These are phyloP conservation scores for Portunus trituberculatus DNA, from an alignment of 1,140 invertebrate species.

Conservation along the genomic window DNA sequence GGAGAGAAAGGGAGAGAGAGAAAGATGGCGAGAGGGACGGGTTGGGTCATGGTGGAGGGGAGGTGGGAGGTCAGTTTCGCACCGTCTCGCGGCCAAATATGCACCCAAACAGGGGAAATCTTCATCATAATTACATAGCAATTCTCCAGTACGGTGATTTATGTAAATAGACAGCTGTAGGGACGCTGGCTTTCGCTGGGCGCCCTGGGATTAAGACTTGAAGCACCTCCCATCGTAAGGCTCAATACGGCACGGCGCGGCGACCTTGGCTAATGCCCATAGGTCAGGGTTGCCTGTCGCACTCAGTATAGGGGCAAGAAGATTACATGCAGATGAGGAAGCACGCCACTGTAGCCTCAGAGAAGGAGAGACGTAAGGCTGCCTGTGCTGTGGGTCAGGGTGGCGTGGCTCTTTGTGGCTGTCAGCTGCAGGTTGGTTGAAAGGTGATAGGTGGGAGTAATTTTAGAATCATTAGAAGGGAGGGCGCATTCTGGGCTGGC, in stretches of 20 bases:
- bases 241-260: background rate
- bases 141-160: constrained; percentile 3
- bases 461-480: background rate
- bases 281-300: background rate
- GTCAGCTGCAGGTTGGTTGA: background rate
- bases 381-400: background rate
- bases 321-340: background rate
- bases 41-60: background rate
- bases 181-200: background rate
- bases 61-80: background rate
- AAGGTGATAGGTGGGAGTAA: constrained; percentile 2
- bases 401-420: background rate
- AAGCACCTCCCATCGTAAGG: background rate
- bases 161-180: background rate
- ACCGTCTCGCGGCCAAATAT: background rate
- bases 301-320: too few species aligned
- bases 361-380: background rate
- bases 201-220: background rate
- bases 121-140: constrained; percentile 15
- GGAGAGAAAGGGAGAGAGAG: too few species aligned
- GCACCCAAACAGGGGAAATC: background rate
- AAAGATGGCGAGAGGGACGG: too few species aligned
- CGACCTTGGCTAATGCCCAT: background rate
- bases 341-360: background rate
- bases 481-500: background rate